Evolutionary conservation across 2,888 invertebrate genomes (phyloP).

Genomic region (Epistrophe eligans): DNA sequence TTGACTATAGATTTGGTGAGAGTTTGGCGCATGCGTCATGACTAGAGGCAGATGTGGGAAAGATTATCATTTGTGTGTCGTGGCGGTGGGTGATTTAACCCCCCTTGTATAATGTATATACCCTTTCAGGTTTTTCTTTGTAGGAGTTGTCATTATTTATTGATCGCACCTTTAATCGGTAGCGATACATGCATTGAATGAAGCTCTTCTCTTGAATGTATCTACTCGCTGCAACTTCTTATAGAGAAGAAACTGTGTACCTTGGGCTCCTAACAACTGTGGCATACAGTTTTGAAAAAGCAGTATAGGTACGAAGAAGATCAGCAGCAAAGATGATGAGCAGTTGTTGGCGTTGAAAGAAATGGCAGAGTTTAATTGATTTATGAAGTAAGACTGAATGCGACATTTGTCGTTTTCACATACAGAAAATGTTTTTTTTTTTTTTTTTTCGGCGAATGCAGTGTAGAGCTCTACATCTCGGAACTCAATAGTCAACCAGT

Average conservation of each 20-base stretch:
- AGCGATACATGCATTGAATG: slow-evolving; percentile 69
- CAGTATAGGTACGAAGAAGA: slow-evolving; percentile 24
- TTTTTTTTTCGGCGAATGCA: slow-evolving; percentile 52
- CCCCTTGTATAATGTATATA: no score
- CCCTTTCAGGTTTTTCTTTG: not conserved
- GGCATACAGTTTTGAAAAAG: slow-evolving; percentile 33
- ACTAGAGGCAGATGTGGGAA: slow-evolving; percentile 71
- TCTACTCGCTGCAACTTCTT: slow-evolving; percentile 2
- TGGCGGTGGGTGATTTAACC: slow-evolving; percentile 46
- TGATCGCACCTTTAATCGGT: slow-evolving; percentile 75
- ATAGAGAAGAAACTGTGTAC: slow-evolving; percentile 23
- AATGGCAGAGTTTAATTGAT: slow-evolving; percentile 76
- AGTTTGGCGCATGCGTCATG: slow-evolving; percentile 74
- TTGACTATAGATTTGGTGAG: slow-evolving; percentile 61
- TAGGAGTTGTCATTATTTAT: slow-evolving; percentile 68
- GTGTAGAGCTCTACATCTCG: slow-evolving; percentile 29
- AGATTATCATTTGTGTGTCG: slow-evolving; percentile 72
- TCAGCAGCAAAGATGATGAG: slow-evolving; percentile 65
- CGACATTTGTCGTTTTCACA: slow-evolving; percentile 75
- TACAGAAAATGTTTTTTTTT: slow-evolving; percentile 44
- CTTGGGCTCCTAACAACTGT: slow-evolving; percentile 18
- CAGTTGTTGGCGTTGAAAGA: slow-evolving; percentile 67
- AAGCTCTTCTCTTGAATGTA: slow-evolving; percentile 53
- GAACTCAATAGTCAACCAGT: slow-evolving; percentile 59
- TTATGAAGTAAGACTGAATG: slow-evolving; percentile 73